phyloP scores from a whole-genome alignment of 2,113 vertebrate species.

The Coturnix japonica region DNA sequence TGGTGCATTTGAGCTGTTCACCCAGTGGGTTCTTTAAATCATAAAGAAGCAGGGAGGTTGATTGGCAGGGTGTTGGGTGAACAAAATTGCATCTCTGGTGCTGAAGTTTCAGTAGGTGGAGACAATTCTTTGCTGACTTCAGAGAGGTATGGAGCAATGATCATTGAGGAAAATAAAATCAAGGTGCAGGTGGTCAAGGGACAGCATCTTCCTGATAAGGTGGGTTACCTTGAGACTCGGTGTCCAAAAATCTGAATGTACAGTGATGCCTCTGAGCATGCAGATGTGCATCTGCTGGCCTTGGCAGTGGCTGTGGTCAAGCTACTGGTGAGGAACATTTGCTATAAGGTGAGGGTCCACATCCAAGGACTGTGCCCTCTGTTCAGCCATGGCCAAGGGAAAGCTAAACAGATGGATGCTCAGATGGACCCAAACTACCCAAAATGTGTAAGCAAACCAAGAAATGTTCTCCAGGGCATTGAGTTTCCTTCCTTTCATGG shows the following conservation, averaged over 20 bases:
- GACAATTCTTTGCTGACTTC: background rate
- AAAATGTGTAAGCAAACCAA: background rate
- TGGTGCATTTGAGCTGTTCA: background rate
- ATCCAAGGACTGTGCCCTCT: background rate
- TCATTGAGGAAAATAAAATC: background rate
- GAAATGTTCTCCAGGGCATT: fast-evolving
- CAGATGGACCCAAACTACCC: background rate
- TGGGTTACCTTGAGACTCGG: background rate
- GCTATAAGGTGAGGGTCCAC: background rate
- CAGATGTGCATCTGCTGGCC: background rate
- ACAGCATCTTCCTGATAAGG: background rate
- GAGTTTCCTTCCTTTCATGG: background rate
- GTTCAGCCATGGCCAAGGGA: background rate
- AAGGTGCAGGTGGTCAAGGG: background rate
- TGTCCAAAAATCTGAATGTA: background rate
- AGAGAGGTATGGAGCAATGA: background rate
- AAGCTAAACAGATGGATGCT: background rate
- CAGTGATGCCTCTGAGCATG: fast-evolving
- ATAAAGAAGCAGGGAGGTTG: background rate
- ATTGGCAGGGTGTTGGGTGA: background rate
- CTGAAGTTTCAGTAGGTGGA: background rate
- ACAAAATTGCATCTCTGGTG: background rate
- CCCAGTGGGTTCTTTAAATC: background rate
- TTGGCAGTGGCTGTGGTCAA: background rate
- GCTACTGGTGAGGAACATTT: background rate